A percentile compares a stretch with the other conserved stretches of the same genome.
Evolutionary conservation across 2,797 vertebrate genomes (phyloP).

Genomic region (Chloroceryle inda): DNA sequence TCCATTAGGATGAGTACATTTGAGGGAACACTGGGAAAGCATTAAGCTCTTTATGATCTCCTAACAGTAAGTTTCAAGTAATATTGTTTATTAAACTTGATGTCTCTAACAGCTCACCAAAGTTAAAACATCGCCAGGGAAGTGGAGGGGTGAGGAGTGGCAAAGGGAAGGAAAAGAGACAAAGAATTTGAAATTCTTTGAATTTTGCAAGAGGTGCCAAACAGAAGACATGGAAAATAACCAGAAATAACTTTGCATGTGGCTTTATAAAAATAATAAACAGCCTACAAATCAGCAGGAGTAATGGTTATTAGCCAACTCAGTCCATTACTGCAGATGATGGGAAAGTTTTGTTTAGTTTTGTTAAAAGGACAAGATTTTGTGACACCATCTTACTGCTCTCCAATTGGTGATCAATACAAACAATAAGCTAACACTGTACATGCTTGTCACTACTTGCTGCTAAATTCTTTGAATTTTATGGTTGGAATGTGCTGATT

Average conservation of each 20-base stretch:
- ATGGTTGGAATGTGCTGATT: neutral
- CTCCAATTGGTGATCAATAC: neutral
- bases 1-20: neutral
- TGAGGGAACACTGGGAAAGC: neutral
- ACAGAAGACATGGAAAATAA: neutral
- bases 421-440: neutral
- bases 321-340: neutral
- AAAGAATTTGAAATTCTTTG: neutral
- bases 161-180: neutral
- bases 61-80: neutral
- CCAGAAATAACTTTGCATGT: neutral
- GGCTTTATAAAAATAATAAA: neutral
- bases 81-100: neutral
- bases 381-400: neutral
- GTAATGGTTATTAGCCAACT: neutral
- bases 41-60: neutral
- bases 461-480: neutral
- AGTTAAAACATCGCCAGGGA: neutral
- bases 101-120: neutral
- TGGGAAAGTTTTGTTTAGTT: neutral
- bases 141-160: neutral
- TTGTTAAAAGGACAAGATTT: neutral
- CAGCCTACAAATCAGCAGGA: neutral
- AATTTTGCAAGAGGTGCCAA: neutral
- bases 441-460: neutral